phyloP scores from a whole-genome alignment of 2,888 invertebrate species.

The Mythimna vitellina region DNA sequence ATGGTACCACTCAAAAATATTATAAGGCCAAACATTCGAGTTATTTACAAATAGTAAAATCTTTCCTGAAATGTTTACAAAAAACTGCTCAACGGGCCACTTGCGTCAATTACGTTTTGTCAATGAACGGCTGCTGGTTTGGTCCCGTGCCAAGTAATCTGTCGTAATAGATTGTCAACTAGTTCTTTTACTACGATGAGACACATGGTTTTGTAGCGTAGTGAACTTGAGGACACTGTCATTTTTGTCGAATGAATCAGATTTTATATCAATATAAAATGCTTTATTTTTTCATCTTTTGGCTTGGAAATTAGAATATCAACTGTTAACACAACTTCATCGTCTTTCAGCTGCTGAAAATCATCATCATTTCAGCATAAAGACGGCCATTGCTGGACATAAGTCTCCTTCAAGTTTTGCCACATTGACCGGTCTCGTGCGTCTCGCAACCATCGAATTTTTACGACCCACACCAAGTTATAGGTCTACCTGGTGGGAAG shows the following conservation, averaged over 20 bases:
- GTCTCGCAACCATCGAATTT: too few species aligned
- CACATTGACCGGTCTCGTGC: too few species aligned
- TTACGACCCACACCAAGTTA: too few species aligned
- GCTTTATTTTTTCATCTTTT: background rate
- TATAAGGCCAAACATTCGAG: background rate
- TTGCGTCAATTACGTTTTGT: constrained; percentile 31
- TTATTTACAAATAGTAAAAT: constrained; percentile 11
- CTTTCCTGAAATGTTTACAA: constrained; percentile 30
- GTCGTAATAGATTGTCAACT: constrained; percentile 42
- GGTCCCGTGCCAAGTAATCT: constrained; percentile 67
- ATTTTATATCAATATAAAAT: background rate
- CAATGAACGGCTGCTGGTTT: constrained; percentile 59
- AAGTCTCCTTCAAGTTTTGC: too few species aligned
- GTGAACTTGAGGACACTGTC: background rate
- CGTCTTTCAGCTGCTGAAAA: background rate
- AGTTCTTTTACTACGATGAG: constrained; percentile 29
- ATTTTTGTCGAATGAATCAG: background rate
- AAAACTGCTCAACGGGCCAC: constrained; percentile 12
- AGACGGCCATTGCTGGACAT: too few species aligned
- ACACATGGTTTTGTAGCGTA: background rate
- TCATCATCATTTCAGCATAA: too few species aligned
- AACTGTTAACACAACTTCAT: background rate
- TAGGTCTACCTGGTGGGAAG: too few species aligned
- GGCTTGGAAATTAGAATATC: background rate
- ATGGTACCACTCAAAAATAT: constrained; percentile 3